These are phyloP conservation scores for Phoenicopterus ruber DNA, from an alignment of 2,113 vertebrate genomes.

Conservation along the genomic window DNA sequence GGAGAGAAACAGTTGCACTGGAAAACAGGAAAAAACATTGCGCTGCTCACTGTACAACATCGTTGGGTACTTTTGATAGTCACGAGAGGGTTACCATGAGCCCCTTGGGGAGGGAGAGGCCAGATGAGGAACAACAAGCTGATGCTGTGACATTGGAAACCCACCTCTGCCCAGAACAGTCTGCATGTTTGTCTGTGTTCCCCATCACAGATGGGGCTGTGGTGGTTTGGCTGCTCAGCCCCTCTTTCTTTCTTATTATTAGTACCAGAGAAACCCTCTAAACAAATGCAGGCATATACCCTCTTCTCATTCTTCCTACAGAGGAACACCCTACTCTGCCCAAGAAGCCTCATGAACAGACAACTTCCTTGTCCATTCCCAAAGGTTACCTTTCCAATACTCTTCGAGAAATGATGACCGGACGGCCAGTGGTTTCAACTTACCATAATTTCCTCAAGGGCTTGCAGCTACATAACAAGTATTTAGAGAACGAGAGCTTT, in stretches of 20 bases:
- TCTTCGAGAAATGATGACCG: constrained; percentile 43
- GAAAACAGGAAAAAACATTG: background rate
- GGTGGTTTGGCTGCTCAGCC: background rate
- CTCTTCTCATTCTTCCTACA: background rate
- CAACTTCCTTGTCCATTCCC: constrained; percentile 53
- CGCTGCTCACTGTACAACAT: background rate
- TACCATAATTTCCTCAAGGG: constrained; percentile 62
- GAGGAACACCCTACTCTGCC: background rate
- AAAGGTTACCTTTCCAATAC: background rate
- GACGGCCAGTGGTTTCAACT: constrained; percentile 44
- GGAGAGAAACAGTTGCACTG: background rate
- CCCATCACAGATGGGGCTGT: rapidly evolving
- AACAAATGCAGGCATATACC: background rate
- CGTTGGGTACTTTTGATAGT: background rate
- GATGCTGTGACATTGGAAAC: background rate
- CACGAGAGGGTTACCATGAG: background rate
- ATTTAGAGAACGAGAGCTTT: constrained; percentile 46
- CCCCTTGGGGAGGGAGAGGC: background rate
- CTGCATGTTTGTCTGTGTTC: rapidly evolving
- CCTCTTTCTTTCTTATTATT: background rate
- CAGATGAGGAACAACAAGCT: background rate
- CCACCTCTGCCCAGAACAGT: background rate
- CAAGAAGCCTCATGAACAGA: constrained; percentile 4
- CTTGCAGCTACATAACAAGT: constrained; percentile 54
- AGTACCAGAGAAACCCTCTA: background rate